phyloP scores from a whole-genome alignment of 2,888 invertebrate genomes.

The Epinotia nisella region DNA sequence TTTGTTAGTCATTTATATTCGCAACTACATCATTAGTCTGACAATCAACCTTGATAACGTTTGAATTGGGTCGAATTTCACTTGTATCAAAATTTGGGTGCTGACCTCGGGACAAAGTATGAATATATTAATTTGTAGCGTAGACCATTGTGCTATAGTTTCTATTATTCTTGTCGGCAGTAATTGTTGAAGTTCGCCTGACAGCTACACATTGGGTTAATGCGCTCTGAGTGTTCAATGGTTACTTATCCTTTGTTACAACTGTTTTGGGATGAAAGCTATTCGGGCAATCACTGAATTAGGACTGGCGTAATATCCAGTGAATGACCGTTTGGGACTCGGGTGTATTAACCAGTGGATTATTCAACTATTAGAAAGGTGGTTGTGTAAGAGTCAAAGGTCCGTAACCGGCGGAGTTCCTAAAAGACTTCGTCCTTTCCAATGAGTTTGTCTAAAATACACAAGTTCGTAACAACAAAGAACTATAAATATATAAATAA shows the following conservation, averaged over 20 bases:
- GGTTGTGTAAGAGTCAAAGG: constrained; percentile 29
- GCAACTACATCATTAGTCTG: constrained; percentile 11
- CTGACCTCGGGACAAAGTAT: constrained; percentile 67
- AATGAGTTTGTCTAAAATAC: no score
- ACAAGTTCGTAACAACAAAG: no score
- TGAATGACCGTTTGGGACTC: constrained; percentile 57
- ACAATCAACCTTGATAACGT: constrained; percentile 5
- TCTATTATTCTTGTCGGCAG: constrained; percentile 75
- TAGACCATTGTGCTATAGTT: constrained; percentile 74
- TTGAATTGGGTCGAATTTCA: constrained; percentile 51
- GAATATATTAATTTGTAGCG: constrained; percentile 82
- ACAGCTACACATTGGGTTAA: constrained; percentile 76
- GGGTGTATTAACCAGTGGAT: constrained; percentile 37
- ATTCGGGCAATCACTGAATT: constrained; percentile 48
- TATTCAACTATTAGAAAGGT: constrained; percentile 31
- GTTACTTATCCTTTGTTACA: constrained; percentile 71
- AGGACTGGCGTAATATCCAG: constrained; percentile 50
- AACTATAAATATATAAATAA: no score
- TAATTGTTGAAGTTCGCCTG: constrained; percentile 78
- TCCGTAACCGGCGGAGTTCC: constrained; percentile 5
- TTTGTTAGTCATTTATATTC: constrained; percentile 27
- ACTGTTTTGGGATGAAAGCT: constrained; percentile 71
- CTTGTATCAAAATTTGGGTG: constrained; percentile 58
- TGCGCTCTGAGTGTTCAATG: constrained; percentile 70
- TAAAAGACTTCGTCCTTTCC: constrained; percentile 6